Evolutionary conservation across 1,140 invertebrate species (phyloP).

Genomic region (Teleogryllus occipitalis): DNA sequence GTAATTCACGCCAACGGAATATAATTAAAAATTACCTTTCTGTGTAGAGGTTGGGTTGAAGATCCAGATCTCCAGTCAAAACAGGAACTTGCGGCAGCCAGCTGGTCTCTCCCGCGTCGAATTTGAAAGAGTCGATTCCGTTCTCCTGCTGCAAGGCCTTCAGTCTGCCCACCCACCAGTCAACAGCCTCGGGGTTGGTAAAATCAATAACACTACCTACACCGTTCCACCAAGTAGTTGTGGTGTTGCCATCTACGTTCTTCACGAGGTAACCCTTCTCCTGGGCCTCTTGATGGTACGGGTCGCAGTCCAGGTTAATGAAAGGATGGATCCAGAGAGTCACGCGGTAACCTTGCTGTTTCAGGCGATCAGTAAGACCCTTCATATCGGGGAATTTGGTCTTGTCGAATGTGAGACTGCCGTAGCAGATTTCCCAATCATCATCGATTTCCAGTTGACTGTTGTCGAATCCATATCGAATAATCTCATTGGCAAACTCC

Average conservation of each 20-base stretch:
- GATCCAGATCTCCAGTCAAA: background rate
- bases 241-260: conserved; percentile 40
- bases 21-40: conserved; percentile 19
- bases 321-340: conserved; percentile 88
- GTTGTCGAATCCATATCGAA: conserved; percentile 56
- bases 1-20: no score
- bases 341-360: conserved; percentile 56
- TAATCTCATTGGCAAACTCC: conserved; percentile 63
- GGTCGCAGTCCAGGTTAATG: conserved; percentile 62
- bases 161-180: conserved; percentile 65
- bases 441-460: conserved; percentile 88
- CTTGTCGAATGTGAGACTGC: conserved; percentile 34
- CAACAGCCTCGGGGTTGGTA: conserved; percentile 59
- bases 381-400: conserved; percentile 66
- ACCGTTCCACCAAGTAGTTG: conserved; percentile 80
- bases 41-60: background rate
- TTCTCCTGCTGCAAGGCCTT: conserved; percentile 46
- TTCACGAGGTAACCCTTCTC: conserved; percentile 49
- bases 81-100: conserved; percentile 35
- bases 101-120: conserved; percentile 67
- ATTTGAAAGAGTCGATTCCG: conserved; percentile 82
- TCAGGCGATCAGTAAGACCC: conserved; percentile 45
- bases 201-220: conserved; percentile 60
- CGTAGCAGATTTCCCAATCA: conserved; percentile 83
- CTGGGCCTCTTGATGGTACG: conserved; percentile 42